Evolutionary conservation across 2,113 vertebrate genomes (phyloP).

Genomic region (Chrysemys picta): DNA sequence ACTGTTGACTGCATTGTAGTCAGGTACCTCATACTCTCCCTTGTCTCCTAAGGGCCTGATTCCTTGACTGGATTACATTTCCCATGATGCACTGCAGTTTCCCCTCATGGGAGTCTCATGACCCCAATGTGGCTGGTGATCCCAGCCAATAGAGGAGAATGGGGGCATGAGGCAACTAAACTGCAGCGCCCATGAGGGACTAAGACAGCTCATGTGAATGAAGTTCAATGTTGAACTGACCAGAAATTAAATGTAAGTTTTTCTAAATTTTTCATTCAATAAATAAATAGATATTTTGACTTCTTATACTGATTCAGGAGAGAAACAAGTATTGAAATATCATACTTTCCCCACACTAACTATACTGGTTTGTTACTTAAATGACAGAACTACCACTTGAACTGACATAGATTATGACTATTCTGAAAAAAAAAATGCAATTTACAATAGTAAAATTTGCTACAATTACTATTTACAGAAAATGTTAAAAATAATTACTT

Average conservation of each 20-base stretch:
- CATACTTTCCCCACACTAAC: not conserved
- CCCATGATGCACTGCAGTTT: not conserved
- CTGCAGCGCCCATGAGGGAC: not conserved
- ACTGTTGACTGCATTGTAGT: not conserved
- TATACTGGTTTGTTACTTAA: no score
- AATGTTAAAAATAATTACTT: not conserved
- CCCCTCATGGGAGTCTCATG: accelerated
- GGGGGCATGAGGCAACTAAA: accelerated
- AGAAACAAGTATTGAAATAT: not conserved
- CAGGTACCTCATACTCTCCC: not conserved
- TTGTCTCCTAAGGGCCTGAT: not conserved
- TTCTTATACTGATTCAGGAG: not conserved
- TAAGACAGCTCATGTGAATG: accelerated
- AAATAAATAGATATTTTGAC: not conserved
- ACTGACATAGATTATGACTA: no score
- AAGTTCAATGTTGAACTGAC: not conserved
- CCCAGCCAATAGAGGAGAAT: not conserved
- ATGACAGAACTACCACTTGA: no score
- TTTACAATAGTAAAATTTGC: not conserved
- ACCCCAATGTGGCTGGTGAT: not conserved
- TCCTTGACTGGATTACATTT: not conserved
- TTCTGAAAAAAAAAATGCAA: no score
- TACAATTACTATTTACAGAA: not conserved
- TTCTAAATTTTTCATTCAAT: not conserved
- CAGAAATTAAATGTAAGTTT: not conserved